Evolutionary conservation across 2,888 invertebrate species (phyloP), one percentile per base, ranked within the genome.

Genomic region (Xiphydria camelus): DNA sequence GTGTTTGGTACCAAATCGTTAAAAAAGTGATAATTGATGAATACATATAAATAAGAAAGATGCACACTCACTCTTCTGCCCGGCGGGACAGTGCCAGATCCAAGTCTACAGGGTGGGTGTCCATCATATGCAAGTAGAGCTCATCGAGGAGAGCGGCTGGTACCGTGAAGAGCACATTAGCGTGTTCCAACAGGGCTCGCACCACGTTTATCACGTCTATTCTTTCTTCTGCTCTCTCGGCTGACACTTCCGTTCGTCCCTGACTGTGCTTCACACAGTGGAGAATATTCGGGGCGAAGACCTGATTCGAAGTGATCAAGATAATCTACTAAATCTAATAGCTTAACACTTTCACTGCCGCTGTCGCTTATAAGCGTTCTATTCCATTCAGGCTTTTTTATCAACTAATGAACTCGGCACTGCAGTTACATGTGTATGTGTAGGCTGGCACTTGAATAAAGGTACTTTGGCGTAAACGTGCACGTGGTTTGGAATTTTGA

Each of bases 231-330:
- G 89, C 85, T 60, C 88, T 81, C 62, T 89, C 88, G 21, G 83
- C 82, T 0, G 80, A 80, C 37, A 80, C 69, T 55, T 82, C 81
- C 22, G 75, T 66, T 32, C 78, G 76, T 46, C 69, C 62, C 50
- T 66, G 74, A 31, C 83, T 83, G 4, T 87, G 82, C 60, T 85
- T 86, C 56, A 87, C 83, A 64, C 84, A 85, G 66, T 94, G 92
- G 41, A 96, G 82, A 62, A 96, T 89, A 66, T 94, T 96, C 0
- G 96, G 96, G 2, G 95, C 95, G 75, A 96, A 93, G 25, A 96
- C 84, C 74, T 75, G 44, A 29, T 29, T 29, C 15, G 5, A 29
- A 29, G 2, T 12, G 12, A 29, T 12, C n/a, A n/a, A n/a, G n/a
- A n/a, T n/a, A n/a, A n/a, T n/a, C n/a, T n/a, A n/a, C n/a, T n/a